Percentiles rank a stretch among this genome's conserved stretches.
Evolutionary conservation across 2,888 invertebrate species (phyloP).

Genomic region (Rhingia rostrata): DNA sequence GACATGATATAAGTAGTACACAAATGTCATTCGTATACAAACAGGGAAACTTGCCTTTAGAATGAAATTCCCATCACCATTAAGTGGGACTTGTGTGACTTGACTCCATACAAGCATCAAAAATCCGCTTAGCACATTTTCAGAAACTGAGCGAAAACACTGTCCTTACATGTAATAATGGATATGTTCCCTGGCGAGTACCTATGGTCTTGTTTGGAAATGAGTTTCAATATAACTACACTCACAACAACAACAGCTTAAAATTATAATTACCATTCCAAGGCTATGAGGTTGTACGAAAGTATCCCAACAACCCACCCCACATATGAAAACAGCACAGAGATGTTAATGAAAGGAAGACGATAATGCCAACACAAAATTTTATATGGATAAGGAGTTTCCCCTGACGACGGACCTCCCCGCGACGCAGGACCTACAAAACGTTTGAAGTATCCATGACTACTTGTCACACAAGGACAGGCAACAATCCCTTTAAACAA

Average conservation of each 20-base stretch:
- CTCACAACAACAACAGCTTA: background rate
- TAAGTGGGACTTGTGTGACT: background rate
- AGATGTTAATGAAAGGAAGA: conserved; percentile 23
- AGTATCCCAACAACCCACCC: background rate
- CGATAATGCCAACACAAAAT: conserved; percentile 16
- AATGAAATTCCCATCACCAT: background rate
- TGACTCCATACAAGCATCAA: background rate
- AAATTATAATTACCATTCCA: conserved; percentile 26
- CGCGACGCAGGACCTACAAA: background rate
- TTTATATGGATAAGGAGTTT: background rate
- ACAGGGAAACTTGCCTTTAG: background rate
- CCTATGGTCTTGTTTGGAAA: background rate
- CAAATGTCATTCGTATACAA: background rate
- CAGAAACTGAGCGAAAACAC: background rate
- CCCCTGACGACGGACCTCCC: background rate
- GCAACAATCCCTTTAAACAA: conserved; percentile 20
- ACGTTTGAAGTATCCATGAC: conserved; percentile 39
- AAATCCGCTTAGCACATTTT: conserved; percentile 11
- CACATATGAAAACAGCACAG: background rate
- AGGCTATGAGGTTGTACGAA: background rate
- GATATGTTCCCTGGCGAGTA: conserved; percentile 1
- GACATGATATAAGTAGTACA: background rate
- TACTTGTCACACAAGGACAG: conserved; percentile 22
- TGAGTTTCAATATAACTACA: background rate
- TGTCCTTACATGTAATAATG: background rate